Base-by-base conservation (phyloP, 1,140 invertebrate species). In the Drosophila eugracilis region DNA sequence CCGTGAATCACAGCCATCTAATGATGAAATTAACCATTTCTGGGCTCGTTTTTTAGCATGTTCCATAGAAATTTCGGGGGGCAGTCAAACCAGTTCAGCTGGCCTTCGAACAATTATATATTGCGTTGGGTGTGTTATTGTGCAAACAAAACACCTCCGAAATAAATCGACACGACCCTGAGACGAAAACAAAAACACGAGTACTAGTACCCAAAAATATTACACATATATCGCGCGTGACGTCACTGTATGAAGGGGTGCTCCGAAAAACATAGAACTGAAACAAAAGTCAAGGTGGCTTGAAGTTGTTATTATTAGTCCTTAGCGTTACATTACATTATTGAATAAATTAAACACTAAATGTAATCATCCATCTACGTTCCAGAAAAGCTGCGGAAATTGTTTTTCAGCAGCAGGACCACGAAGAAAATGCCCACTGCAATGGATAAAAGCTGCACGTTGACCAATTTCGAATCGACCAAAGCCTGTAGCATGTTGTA, bases 371-470 rank as follows among this genome's bases (percentile, higher is more conserved):
- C 17, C 15, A 42, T 37, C 54, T 75, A 91, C 66, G 85, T 91
- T 44, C 89, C 89, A 36, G 79, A 91, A 48, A 91, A 90, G 55
- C 75, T 85, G 22, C 85, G 63, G 50, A 89, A 91, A 50, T 88
- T 86, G 54, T 91, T 91, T 50, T 91, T 91, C 32, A 91, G 30
- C 57, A 91, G 52, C 60, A 91, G 55, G 19, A 91, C 75, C 7
- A 91, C 66, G 63, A 91, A 91, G 48, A 91, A 84, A 54, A 91
- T 89, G n/a, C 90, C 90, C 52, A 91, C 86, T 34, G 89, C 90
- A 58, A 90, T 86, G 6, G 89, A 89, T 47, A 91, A 76, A 19
- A 91, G 71, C 73, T 90, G 81, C 21, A 91, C 84, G 58, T 88
- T 90, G 44, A 91, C 81, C 37, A 91, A 71, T 74, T 91, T 91